These are phyloP conservation scores for Sebastes kiyomatsui DNA, from an alignment of 2,797 vertebrate genomes.

Conservation along the genomic window DNA sequence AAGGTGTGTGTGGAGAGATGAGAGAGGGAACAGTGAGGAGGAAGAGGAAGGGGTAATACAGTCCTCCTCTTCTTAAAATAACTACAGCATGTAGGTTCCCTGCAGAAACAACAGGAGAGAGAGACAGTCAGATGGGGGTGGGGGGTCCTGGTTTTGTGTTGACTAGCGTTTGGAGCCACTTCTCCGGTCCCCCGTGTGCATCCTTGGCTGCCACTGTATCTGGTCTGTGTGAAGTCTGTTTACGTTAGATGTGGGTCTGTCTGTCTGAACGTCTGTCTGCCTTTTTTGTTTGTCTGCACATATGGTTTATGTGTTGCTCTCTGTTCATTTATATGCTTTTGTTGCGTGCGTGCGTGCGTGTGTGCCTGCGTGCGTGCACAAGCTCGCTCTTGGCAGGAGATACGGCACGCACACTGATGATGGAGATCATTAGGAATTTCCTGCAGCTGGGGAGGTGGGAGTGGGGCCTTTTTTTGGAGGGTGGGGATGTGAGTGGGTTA, in stretches of 20 bases:
- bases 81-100: conserved; percentile 77
- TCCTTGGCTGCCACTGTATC: conserved; percentile 69
- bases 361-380: conserved; percentile 19
- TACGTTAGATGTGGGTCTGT: conserved; percentile 64
- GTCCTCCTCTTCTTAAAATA: conserved; percentile 82
- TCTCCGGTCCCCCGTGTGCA: conserved; percentile 60
- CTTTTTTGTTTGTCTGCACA: conserved; percentile 66
- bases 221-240: conserved; percentile 75
- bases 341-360: conserved; percentile 23
- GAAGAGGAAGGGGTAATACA: conserved; percentile 65
- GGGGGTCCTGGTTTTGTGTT: conserved; percentile 56
- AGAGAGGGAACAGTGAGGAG: conserved; percentile 69
- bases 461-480: conserved; percentile 49
- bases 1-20: conserved; percentile 67
- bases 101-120: conserved; percentile 70
- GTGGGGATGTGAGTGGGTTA: conserved; percentile 72
- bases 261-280: conserved; percentile 62
- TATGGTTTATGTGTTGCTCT: conserved; percentile 68
- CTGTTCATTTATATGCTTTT: conserved; percentile 54
- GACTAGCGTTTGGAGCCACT: conserved; percentile 60
- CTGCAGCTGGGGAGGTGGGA: conserved; percentile 91
- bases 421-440: conserved; percentile 99
- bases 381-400: conserved; percentile 86
- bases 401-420: conserved; percentile 87
- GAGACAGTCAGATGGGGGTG: conserved; percentile 46